Conservation (phyloP, 1,140 invertebrate genomes). For the Drosophila pruinosa region DNA sequence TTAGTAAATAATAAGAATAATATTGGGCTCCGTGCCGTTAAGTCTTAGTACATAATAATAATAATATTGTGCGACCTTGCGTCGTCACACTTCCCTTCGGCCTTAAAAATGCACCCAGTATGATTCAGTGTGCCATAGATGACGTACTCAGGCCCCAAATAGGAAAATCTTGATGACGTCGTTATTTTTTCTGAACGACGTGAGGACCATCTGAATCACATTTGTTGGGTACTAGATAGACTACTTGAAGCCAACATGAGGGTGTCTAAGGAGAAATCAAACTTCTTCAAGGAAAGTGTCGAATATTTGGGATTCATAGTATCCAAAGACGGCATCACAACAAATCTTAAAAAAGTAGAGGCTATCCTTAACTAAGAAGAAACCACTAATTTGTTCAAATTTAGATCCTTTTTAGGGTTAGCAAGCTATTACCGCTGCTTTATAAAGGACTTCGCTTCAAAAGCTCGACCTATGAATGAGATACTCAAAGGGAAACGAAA, state of each 20-base stretch:
- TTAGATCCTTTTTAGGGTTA: not conserved
- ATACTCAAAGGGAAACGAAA: too few species aligned
- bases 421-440: not conserved
- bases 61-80: too few species aligned
- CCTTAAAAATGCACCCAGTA: too few species aligned
- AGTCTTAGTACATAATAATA: too few species aligned
- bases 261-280: conserved; percentile 82
- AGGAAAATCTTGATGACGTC: conserved; percentile 30
- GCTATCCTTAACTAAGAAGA: not conserved
- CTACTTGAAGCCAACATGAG: too few species aligned
- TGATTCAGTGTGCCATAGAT: conserved; percentile 72
- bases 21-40: too few species aligned
- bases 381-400: not conserved
- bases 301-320: not conserved
- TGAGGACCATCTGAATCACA: conserved; percentile 21
- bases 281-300: conserved; percentile 67
- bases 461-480: too few species aligned
- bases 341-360: too few species aligned
- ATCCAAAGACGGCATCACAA: not conserved
- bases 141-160: conserved; percentile 9
- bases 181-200: conserved; percentile 14
- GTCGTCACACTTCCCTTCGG: too few species aligned
- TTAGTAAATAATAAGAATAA: too few species aligned
- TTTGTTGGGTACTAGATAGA: conserved; percentile 28
- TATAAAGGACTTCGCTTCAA: not conserved